Conservation (phyloP, 2,113 vertebrate species). For the Micromys minutus region DNA sequence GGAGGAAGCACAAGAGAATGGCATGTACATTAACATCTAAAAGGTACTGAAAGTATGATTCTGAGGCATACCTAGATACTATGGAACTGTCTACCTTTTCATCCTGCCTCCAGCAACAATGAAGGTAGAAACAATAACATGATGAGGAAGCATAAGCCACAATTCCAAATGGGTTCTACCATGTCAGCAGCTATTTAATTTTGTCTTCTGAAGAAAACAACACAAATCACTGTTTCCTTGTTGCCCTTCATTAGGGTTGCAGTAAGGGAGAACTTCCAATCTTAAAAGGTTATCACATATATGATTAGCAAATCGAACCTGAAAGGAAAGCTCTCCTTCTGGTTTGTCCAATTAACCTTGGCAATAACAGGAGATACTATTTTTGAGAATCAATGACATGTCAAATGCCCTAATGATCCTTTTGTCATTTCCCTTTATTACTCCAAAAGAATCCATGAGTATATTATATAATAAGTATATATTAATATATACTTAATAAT, state of each 20-base stretch:
- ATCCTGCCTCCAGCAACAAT: background rate
- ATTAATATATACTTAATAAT: constrained; percentile 14
- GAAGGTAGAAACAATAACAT: background rate
- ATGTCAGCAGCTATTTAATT: background rate
- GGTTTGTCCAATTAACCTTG: background rate
- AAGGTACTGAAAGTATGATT: constrained; percentile 2
- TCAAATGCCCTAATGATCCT: background rate
- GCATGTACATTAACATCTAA: background rate
- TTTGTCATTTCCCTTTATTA: background rate
- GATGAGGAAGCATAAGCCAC: background rate
- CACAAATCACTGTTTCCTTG: background rate
- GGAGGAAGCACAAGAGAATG: background rate
- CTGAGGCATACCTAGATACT: background rate
- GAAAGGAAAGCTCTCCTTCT: background rate
- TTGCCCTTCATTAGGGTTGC: background rate
- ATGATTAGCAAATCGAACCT: background rate
- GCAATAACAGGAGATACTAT: background rate
- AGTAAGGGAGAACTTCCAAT: constrained; percentile 21
- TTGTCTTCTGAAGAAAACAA: constrained; percentile 11
- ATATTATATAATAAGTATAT: too few relatives aligned
- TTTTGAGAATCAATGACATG: background rate
- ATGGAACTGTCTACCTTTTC: background rate
- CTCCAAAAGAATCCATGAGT: background rate
- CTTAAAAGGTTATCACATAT: background rate
- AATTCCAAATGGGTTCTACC: background rate